Base-by-base conservation (phyloP, 1,140 invertebrate species). In the Cydia pomonella region DNA sequence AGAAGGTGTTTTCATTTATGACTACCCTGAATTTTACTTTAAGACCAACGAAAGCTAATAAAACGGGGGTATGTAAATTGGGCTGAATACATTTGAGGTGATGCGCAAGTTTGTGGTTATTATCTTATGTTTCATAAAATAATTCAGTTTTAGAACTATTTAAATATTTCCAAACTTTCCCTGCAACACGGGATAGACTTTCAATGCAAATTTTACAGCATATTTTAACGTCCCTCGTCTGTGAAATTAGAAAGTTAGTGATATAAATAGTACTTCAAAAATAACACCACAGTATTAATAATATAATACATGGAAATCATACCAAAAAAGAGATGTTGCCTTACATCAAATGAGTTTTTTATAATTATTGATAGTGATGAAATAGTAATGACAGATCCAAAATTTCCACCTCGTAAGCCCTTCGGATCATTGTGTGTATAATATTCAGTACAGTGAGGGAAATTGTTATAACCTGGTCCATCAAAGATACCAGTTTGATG, bases 111-210 rank as follows among this genome's bases (percentile, higher is more conserved):
- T 69, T 69, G 64, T 38, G 64, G 64, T 69, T 69, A 69, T 69
- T 69, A 69, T 69, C 64, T 69, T 69, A 69, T 69, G 64, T 69
- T 69, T 69, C 29, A 69, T 69, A 69, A 69, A 69, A 69, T 69
- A 69, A 69, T 69, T 69, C 33, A 69, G 64, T 69, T 69, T 38
- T 33, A 18, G 64, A 69, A 69, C 64, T 69, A 69, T 69, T 69
- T 38, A 16, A 69, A 38, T 38, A 38, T 38, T 38, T 69, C 9
- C n/a, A 38, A 33, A 69, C 64, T 69, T 66, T 16, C 13, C 29
- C 64, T 69, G 64, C 64, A 66, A 16, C 27, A 69, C 64, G 16
- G 64, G 7, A 33, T 59, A 69, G 29, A 69, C 27, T 69, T 69
- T 69, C 1, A 69, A 69, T 69, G 29, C 29, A 69, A 33, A 69